phyloP scores from a whole-genome alignment of 2,888 invertebrate species.

The Drosophila fungiperda region DNA sequence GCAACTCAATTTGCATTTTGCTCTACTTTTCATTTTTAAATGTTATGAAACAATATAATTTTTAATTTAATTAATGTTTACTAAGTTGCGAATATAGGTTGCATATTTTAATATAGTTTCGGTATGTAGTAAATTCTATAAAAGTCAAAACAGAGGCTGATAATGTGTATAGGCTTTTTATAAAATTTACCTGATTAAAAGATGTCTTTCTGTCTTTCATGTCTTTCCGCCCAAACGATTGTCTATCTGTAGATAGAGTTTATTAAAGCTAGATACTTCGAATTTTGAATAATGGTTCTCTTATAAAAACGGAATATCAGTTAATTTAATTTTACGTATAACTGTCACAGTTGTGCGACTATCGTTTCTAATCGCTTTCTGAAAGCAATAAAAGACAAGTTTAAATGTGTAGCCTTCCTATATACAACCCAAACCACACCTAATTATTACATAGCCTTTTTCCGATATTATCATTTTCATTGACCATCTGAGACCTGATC shows the following conservation, averaged over 20 bases:
- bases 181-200: neutral
- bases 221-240: neutral
- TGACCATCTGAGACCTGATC: neutral
- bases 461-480: neutral
- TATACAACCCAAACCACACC: neutral
- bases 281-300: neutral
- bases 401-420: rapidly evolving
- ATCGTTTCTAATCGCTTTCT: neutral
- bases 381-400: neutral
- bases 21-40: neutral
- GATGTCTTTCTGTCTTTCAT: too few relatives aligned
- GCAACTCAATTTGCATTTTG: neutral
- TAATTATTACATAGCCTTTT: neutral
- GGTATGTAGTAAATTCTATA: neutral
- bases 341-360: rapidly evolving
- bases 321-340: neutral
- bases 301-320: neutral
- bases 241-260: neutral
- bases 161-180: neutral
- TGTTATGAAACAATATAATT: neutral
- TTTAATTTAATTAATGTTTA: too few relatives aligned
- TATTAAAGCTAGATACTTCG: neutral
- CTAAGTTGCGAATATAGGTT: neutral
- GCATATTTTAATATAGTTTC: neutral
- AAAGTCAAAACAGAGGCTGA: neutral